Evolutionary conservation across 2,113 vertebrate genomes (phyloP).

Genomic region (Calypte anna): DNA sequence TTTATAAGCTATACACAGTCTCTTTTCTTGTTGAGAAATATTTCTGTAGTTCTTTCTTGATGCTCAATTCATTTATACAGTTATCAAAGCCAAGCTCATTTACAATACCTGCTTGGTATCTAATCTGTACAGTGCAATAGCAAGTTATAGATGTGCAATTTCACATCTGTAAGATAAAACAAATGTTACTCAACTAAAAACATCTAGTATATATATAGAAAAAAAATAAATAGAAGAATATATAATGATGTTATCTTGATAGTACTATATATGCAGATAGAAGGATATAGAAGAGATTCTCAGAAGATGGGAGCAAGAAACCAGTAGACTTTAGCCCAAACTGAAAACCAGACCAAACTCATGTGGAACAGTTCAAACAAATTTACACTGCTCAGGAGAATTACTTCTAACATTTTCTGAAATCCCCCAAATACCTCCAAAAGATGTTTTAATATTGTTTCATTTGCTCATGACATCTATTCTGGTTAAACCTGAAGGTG

Average conservation of each 20-base stretch:
- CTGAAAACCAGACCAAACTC: not conserved
- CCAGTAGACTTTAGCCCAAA: not conserved
- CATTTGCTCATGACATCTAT: not conserved
- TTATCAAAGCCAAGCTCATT: constrained; percentile 47
- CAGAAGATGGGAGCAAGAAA: not conserved
- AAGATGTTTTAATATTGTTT: not conserved
- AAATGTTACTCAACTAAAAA: constrained; percentile 48
- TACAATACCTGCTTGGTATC: constrained; percentile 38
- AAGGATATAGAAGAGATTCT: not conserved
- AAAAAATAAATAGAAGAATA: not conserved
- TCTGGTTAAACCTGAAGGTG: not conserved
- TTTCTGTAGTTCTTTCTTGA: not conserved
- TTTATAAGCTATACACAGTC: not conserved
- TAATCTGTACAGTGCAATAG: constrained; percentile 48
- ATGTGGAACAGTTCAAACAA: not conserved
- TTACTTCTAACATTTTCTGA: not conserved
- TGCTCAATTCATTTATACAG: constrained; percentile 4
- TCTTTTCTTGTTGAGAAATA: constrained; percentile 18
- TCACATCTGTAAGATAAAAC: constrained; percentile 53
- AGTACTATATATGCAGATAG: not conserved
- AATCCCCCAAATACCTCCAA: not conserved
- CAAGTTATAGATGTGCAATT: constrained; percentile 50
- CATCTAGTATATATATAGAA: not conserved
- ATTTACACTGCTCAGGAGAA: not conserved
- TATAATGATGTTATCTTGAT: constrained; percentile 50